A percentile compares a stretch with the other conserved stretches of the same genome.
Evolutionary conservation across 64 coral and sea anemone genomes (phyloP).

Genomic region (Dendronephthya gigantea): DNA sequence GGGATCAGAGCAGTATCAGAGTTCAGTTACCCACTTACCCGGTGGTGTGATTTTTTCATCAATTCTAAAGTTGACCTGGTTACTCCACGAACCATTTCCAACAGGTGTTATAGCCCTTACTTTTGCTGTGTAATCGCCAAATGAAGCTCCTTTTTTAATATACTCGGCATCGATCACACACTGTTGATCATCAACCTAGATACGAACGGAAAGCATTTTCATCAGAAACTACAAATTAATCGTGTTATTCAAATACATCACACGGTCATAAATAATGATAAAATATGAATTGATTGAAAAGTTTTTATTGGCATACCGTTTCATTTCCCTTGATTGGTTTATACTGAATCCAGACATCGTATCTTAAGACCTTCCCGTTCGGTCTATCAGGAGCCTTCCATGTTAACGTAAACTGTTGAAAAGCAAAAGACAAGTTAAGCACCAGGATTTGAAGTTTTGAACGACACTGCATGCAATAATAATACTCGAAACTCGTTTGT

Average conservation of each 20-base stretch:
- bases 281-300: no score
- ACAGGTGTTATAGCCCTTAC: slow-evolving; percentile 84
- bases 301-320: background rate
- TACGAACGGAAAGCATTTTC: background rate
- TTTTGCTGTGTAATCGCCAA: slow-evolving; percentile 56
- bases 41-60: background rate
- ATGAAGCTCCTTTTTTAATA: background rate
- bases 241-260: background rate
- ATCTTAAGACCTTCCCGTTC: slow-evolving; percentile 41
- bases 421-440: background rate
- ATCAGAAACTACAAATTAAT: background rate
- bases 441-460: no score
- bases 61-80: slow-evolving; percentile 27
- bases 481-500: no score
- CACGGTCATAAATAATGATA: no score
- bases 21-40: slow-evolving; percentile 13
- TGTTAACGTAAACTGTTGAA: slow-evolving; percentile 24
- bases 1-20: no score
- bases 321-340: background rate
- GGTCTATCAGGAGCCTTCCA: slow-evolving; percentile 29
- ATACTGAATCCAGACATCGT: slow-evolving; percentile 27
- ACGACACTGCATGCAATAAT: no score
- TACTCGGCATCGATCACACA: slow-evolving; percentile 33
- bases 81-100: slow-evolving; percentile 93
- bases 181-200: background rate